Percentiles rank a stretch among this genome's conserved stretches.
Evolutionary conservation across 35 echinoderm and acorn worm species (phyloP).

Genomic region (Ptychodera flava): DNA sequence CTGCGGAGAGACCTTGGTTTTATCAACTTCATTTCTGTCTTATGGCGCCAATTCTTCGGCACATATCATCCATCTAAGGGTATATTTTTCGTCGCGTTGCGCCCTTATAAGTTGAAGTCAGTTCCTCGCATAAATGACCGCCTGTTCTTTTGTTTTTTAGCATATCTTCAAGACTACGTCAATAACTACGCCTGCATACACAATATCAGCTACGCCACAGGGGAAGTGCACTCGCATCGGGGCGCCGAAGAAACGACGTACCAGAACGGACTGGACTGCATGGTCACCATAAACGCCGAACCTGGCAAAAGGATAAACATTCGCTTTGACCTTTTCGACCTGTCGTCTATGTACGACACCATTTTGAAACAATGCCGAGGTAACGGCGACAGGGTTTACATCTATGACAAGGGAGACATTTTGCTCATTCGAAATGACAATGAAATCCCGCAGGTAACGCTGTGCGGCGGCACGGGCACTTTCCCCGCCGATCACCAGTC

Average conservation of each 20-base stretch:
- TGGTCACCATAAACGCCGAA: constrained; percentile 53
- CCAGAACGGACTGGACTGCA: constrained; percentile 45
- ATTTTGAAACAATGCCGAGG: constrained; percentile 16
- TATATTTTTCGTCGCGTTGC: no score
- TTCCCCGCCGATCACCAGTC: constrained; percentile 92
- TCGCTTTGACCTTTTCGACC: constrained; percentile 60
- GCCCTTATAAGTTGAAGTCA: no score
- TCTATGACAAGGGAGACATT: constrained; percentile 63
- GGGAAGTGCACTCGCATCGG: constrained; percentile 52
- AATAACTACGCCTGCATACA: neutral
- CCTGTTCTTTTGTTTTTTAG: constrained; percentile 6
- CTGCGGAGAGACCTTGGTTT: no score
- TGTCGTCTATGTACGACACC: constrained; percentile 37
- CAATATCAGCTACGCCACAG: constrained; percentile 55
- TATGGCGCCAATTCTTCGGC: no score
- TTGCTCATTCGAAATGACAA: constrained; percentile 41
- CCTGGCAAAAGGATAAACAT: constrained; percentile 81
- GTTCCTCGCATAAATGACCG: no score
- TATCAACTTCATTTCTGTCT: no score
- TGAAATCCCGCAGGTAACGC: constrained; percentile 45
- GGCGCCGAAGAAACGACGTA: constrained; percentile 59
- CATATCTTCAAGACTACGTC: neutral
- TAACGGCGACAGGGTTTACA: constrained; percentile 50
- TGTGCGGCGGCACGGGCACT: constrained; percentile 83
- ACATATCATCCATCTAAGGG: no score